phyloP scores from a whole-genome alignment of 2,113 vertebrate genomes.

The Otus sunia region DNA sequence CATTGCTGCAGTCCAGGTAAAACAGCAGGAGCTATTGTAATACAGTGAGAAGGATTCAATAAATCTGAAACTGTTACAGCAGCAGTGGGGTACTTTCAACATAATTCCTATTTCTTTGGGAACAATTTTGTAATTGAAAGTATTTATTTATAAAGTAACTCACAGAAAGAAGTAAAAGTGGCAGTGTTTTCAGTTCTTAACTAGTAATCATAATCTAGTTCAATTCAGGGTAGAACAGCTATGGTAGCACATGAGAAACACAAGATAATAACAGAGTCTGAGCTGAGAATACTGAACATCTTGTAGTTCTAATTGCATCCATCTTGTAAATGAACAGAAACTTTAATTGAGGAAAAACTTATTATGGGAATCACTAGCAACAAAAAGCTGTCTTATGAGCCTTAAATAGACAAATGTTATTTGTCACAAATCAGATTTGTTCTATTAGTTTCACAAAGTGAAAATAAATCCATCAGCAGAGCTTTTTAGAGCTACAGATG shows the following conservation, averaged over 20 bases:
- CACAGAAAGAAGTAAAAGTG: constrained; percentile 43
- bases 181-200: constrained; percentile 51
- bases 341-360: constrained; percentile 39
- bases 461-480: background rate
- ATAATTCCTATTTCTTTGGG: constrained; percentile 60
- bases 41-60: constrained; percentile 45
- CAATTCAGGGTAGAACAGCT: constrained; percentile 39
- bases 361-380: background rate
- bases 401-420: constrained; percentile 16
- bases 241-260: background rate
- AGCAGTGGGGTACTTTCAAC: constrained; percentile 44
- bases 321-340: constrained; percentile 31
- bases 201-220: constrained; percentile 59
- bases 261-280: constrained; percentile 18
- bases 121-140: constrained; percentile 68
- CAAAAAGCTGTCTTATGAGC: constrained; percentile 8
- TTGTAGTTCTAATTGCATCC: constrained; percentile 53
- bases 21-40: constrained; percentile 60
- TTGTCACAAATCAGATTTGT: constrained; percentile 31
- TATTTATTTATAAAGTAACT: constrained; percentile 64
- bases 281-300: constrained; percentile 28
- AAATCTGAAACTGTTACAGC: constrained; percentile 46
- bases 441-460: background rate
- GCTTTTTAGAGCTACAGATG: background rate
- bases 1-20: constrained; percentile 56